Percentiles rank a stretch among this genome's conserved stretches.
phyloP scores from a whole-genome alignment of 1,140 invertebrate genomes.

The Probaryconus sp. region DNA sequence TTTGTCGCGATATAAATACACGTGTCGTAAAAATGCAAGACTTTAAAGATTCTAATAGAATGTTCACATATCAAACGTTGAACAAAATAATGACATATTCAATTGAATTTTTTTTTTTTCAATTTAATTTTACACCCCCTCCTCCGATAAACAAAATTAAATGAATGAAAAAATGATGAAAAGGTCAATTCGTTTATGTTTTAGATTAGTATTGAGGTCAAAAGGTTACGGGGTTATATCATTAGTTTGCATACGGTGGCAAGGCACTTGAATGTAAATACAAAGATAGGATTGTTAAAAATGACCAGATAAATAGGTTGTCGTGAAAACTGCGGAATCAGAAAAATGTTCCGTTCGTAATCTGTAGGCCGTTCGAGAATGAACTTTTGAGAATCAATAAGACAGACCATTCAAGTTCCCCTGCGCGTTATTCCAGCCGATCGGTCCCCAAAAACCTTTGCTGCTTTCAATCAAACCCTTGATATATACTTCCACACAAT shows the following conservation, averaged over 20 bases:
- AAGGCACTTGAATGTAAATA: slow-evolving; percentile 23
- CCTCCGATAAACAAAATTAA: too few relatives aligned
- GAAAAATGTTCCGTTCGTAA: slow-evolving; percentile 14
- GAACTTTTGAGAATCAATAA: slow-evolving; percentile 12
- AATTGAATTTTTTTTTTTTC: too few relatives aligned
- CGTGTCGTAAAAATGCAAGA: background rate
- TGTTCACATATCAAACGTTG: too few relatives aligned
- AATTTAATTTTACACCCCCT: too few relatives aligned
- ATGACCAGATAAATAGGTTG: slow-evolving; percentile 26
- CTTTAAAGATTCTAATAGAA: too few relatives aligned
- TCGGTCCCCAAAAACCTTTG: background rate
- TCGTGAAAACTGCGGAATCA: slow-evolving; percentile 18
- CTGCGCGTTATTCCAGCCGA: slow-evolving; percentile 21
- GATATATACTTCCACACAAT: slow-evolving; percentile 1
- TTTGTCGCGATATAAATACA: slow-evolving; percentile 17
- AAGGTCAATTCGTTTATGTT: too few relatives aligned
- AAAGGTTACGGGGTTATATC: slow-evolving; percentile 6
- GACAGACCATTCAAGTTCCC: slow-evolving; percentile 1
- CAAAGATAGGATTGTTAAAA: slow-evolving; percentile 34
- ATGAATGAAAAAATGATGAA: too few relatives aligned
- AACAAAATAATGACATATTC: too few relatives aligned
- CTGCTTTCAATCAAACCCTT: slow-evolving; percentile 10
- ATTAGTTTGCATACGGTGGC: slow-evolving; percentile 17
- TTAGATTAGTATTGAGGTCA: slow-evolving; percentile 10
- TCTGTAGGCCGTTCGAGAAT: slow-evolving; percentile 8